Base-by-base conservation (phyloP, 2,797 vertebrate genomes). In the Syngnathus rostellatus region DNA sequence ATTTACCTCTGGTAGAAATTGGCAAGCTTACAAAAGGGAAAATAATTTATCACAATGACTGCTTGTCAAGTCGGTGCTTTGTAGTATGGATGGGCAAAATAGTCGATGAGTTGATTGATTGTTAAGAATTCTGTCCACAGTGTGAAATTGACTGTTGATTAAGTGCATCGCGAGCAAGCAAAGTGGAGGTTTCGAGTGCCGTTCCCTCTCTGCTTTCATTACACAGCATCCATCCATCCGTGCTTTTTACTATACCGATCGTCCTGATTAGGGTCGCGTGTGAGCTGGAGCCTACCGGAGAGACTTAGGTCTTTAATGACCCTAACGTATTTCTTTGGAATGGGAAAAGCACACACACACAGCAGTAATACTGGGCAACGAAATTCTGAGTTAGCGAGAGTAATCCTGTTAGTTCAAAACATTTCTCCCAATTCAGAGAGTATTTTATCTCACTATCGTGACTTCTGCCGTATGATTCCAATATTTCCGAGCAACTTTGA, bases 81-180 rank as follows among this genome's bases (percentile, higher is more conserved):
- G 59, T 21, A 9, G n/a, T 23, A 23, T n/a, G 21, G n/a, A 43
- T 43, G 40, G 59, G 40, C n/a, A 4, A 62, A 45, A 45, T 43
- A 58, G 19, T 61, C 64, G 19, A 64, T 19, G 31, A 25, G n/a
- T 45, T 61, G 39, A 23, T 61, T 41, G 16, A 43, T 61, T 60
- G 38, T 62, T 62, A 16, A 8, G 21, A 62, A 39, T 62, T 60
- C 12, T 37, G 25, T 57, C 54, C 25, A 57, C 54, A 57, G 54
- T 37, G 23, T 37, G 54, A 14, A 57, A 57, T 57, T 57, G 54
- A 57, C 54, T 57, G 12, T 57, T 57, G 54, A 57, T 57, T 31
- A 57, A 57, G 23, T 57, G 54, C 54, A 57, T 57, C 25, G 6
- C 17, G 41, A 23, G 19, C 59, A 61, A 57, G 54, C 54, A 6